Percentiles rank a stretch among this genome's conserved stretches.
These are phyloP conservation scores for Pseudonaja textilis DNA, from an alignment of 2,113 vertebrate species.

Conservation along the genomic window DNA sequence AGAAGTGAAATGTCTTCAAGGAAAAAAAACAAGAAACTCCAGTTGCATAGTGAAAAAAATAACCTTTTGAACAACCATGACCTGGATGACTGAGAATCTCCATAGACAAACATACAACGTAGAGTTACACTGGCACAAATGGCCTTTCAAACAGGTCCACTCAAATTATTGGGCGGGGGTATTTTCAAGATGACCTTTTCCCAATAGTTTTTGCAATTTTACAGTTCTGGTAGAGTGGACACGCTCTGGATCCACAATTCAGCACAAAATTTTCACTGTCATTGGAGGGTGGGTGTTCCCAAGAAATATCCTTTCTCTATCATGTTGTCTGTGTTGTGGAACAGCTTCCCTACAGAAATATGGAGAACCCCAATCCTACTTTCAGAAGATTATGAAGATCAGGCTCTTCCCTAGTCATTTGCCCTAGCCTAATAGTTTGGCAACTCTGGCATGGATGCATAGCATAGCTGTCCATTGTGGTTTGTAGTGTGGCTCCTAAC, in stretches of 20 bases:
- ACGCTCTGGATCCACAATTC: neutral
- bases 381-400: neutral
- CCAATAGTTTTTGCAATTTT: neutral
- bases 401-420: neutral
- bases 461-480: neutral
- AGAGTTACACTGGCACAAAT: neutral
- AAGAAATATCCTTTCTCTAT: neutral
- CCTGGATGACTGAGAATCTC: neutral
- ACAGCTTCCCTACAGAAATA: neutral
- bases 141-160: neutral
- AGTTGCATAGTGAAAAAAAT: neutral
- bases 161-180: neutral
- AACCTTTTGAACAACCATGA: neutral
- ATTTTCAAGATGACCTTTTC: neutral
- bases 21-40: neutral
- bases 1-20: neutral
- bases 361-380: neutral
- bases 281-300: neutral
- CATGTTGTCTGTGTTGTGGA: neutral
- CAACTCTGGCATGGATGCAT: neutral
- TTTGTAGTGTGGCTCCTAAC: neutral
- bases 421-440: neutral
- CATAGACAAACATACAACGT: neutral
- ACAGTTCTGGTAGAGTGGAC: neutral
- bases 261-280: neutral